Evolutionary conservation across 1,140 invertebrate genomes (phyloP).

Genomic region (Heliothis virescens): DNA sequence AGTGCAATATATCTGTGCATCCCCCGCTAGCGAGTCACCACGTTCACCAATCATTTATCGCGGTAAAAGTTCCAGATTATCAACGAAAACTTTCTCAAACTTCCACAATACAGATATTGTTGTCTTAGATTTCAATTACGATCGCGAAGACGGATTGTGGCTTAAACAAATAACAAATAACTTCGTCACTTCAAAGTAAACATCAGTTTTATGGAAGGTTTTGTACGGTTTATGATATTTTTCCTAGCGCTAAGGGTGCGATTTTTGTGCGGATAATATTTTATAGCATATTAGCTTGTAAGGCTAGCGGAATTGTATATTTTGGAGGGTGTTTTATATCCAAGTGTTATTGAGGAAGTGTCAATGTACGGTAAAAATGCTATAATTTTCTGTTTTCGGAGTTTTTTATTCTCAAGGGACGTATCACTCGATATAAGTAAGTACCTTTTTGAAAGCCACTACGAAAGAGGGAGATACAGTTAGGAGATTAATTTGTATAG

Average conservation of each 20-base stretch:
- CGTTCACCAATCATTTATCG: conserved; percentile 15
- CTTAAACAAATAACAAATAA: conserved; percentile 40
- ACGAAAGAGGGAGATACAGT: no score
- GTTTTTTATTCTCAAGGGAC: background rate
- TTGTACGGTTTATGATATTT: background rate
- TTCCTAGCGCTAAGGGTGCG: background rate
- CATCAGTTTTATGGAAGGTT: conserved; percentile 8
- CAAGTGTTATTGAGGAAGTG: background rate
- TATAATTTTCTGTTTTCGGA: background rate
- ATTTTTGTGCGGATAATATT: conserved; percentile 17
- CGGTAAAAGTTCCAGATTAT: background rate
- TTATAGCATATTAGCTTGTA: background rate
- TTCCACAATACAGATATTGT: conserved; percentile 20
- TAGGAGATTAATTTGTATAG: no score
- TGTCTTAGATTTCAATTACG: conserved; percentile 46
- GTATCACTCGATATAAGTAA: no score
- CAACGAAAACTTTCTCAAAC: conserved; percentile 21
- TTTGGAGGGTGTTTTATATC: background rate
- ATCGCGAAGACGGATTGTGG: conserved; percentile 30
- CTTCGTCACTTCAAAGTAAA: background rate
- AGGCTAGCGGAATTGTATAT: background rate
- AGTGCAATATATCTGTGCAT: background rate
- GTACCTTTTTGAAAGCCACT: no score
- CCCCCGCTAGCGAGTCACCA: background rate
- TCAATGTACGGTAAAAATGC: background rate